phyloP scores from a whole-genome alignment of 2,888 invertebrate species.

The Yponomeuta sedellus region DNA sequence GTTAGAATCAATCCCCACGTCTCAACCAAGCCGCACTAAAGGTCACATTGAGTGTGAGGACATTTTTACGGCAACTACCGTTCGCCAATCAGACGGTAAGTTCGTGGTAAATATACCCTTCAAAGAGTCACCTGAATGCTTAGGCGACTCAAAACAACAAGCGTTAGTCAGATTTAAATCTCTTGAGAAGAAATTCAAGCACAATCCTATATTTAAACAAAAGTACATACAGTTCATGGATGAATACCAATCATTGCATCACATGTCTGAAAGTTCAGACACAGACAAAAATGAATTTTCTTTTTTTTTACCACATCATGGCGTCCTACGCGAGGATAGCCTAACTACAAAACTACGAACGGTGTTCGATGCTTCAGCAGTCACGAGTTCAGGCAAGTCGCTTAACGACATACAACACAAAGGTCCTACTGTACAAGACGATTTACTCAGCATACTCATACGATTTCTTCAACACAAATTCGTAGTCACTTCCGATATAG shows the following conservation, averaged over 20 bases:
- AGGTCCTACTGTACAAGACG: slow-evolving; percentile 19
- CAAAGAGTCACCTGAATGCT: background rate
- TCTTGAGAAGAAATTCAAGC: background rate
- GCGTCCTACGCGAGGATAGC: background rate
- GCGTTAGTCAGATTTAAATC: slow-evolving; percentile 8
- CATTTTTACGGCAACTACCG: background rate
- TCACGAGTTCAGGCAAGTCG: slow-evolving; percentile 15
- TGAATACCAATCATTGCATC: slow-evolving; percentile 11
- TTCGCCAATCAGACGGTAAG: background rate
- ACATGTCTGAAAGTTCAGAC: background rate
- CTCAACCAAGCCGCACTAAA: background rate
- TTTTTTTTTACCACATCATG: background rate
- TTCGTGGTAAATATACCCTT: slow-evolving; percentile 1
- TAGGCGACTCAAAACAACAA: slow-evolving; percentile 5
- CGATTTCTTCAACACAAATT: slow-evolving; percentile 18
- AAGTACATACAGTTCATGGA: slow-evolving; percentile 8
- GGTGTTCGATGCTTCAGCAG: slow-evolving; percentile 17
- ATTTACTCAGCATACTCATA: slow-evolving; percentile 16
- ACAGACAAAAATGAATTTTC: background rate
- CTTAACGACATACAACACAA: slow-evolving; percentile 14
- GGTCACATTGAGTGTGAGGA: background rate
- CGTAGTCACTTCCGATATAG: slow-evolving; percentile 17
- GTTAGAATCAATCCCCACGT: slow-evolving; percentile 12
- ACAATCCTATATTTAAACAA: background rate
- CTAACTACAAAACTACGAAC: background rate